Base-by-base conservation (phyloP, 2,113 vertebrate genomes). In the Pyrgilauda ruficollis region DNA sequence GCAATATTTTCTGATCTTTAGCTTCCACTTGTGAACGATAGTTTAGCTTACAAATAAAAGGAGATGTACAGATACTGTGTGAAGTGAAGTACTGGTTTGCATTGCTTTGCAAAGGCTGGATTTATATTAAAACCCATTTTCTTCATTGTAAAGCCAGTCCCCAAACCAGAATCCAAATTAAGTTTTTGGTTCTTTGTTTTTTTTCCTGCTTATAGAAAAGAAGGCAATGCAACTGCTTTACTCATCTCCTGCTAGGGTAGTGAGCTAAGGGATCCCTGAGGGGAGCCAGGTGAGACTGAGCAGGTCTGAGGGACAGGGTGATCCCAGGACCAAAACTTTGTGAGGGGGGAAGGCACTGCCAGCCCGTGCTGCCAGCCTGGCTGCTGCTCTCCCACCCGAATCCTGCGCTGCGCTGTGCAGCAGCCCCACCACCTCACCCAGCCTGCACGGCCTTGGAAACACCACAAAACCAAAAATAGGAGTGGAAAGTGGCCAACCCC, bases 391-490 rank as follows among this genome's bases (percentile, higher is more conserved):
- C 20, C 41, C 1, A 0, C 21, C 59, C 2, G 0, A 9, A 46
- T 72, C 27, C 52, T 52, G 14, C 5, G 1, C 11, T 4, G 4
- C 35, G 37, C 13, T 0, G 0, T 8, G 37, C 59, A 17, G 9
- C 14, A 59, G 46, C 50, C n/a, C 33, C 7, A 3, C 14, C 0
- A 0, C 46, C 26, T 52, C 53, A 15, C 15, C 26, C 67, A 9
- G 68, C 20, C 68, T 31, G 8, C 5, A 1, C 10, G 19, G 28
- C 19, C 13, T 3, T 10, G n/a, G 10, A 33, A 80, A 61, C 19
- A 13, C 19, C 2, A 3, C 33, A 76, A 64, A 87, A 19, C 1
- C 30, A 22, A 63, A 83, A 68, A 3, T 1, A 50, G 61, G 11
- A 37, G 6, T 9, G 43, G 37, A 28, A 43, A 37, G 27, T 22